A percentile compares a stretch with the other conserved stretches of the same genome.
These are phyloP conservation scores for Drosophila lutescens DNA, from an alignment of 2,888 invertebrate species.

Conservation along the genomic window DNA sequence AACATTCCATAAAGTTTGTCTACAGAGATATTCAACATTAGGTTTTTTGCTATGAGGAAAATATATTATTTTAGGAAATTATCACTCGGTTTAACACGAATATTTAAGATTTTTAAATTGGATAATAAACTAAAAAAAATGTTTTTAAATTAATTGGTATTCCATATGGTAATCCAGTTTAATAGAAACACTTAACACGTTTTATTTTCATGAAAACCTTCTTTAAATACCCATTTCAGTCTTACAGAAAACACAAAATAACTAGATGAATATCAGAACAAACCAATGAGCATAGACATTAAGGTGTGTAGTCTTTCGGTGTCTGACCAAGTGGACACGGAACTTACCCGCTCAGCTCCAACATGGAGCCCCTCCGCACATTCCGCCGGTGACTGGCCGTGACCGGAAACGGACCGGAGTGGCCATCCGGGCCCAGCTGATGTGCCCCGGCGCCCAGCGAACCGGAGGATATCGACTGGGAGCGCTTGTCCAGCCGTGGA, in stretches of 20 bases:
- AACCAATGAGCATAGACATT: constrained; percentile 19
- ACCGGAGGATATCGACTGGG: constrained; percentile 78
- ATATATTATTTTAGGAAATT: not conserved
- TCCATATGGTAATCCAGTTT: too few relatives aligned
- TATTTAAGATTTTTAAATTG: too few relatives aligned
- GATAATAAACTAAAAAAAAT: too few relatives aligned
- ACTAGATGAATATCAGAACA: constrained; percentile 7
- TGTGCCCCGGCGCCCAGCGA: constrained; percentile 68
- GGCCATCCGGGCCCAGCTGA: constrained; percentile 83
- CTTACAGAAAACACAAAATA: constrained; percentile 8
- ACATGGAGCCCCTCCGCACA: constrained; percentile 91
- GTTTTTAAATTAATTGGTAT: too few relatives aligned
- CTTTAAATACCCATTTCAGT: constrained; percentile 4
- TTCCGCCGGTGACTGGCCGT: constrained; percentile 89
- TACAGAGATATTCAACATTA: not conserved
- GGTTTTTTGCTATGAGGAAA: too few relatives aligned
- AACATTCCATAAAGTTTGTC: not conserved
- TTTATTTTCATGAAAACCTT: not conserved
- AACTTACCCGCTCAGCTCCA: constrained; percentile 91
- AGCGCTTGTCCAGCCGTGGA: constrained; percentile 81
- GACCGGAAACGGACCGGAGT: constrained; percentile 87
- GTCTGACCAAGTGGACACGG: constrained; percentile 10
- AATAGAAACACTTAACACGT: too few relatives aligned
- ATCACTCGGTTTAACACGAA: too few relatives aligned
- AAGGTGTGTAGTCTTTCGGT: constrained; percentile 28